Evolutionary conservation across 2,888 invertebrate genomes (phyloP).

Genomic region (Melieria picta): DNA sequence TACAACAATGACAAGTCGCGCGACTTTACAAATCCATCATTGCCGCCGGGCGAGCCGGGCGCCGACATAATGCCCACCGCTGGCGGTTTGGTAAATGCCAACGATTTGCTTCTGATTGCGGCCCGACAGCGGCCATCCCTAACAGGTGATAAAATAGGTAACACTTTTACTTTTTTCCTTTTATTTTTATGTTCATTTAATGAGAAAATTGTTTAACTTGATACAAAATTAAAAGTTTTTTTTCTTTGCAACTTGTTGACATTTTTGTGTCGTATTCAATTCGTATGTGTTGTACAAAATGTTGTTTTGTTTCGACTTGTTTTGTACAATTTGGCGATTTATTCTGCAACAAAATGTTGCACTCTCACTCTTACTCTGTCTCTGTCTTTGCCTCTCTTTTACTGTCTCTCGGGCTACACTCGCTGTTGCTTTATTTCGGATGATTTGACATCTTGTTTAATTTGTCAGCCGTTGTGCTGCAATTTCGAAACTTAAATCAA

Average conservation of each 20-base stretch:
- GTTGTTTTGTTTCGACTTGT: neutral
- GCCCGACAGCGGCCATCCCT: conserved; percentile 66
- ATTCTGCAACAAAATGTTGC: neutral
- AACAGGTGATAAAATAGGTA: conserved; percentile 68
- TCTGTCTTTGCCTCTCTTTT: conserved; percentile 40
- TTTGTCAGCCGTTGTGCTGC: neutral
- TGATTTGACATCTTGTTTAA: neutral
- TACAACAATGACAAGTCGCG: conserved; percentile 99
- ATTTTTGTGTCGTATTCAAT: neutral
- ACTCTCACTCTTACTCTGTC: conserved; percentile 26
- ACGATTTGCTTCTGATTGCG: conserved; percentile 68
- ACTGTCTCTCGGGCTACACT: conserved; percentile 10
- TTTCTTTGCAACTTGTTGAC: neutral
- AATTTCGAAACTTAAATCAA: neutral
- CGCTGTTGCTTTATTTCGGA: neutral
- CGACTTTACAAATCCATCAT: conserved; percentile 98
- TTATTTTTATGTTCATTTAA: conserved; percentile 25
- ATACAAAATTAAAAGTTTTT: neutral
- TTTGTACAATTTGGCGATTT: neutral
- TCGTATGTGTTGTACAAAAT: neutral
- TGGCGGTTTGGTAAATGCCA: conserved; percentile 69
- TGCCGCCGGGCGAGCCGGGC: conserved; percentile 91
- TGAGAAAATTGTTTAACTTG: neutral
- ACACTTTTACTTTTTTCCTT: conserved; percentile 51
- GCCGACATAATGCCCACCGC: conserved; percentile 71